phyloP scores from a whole-genome alignment of 2,797 vertebrate genomes.

The Gadopsis marmoratus region DNA sequence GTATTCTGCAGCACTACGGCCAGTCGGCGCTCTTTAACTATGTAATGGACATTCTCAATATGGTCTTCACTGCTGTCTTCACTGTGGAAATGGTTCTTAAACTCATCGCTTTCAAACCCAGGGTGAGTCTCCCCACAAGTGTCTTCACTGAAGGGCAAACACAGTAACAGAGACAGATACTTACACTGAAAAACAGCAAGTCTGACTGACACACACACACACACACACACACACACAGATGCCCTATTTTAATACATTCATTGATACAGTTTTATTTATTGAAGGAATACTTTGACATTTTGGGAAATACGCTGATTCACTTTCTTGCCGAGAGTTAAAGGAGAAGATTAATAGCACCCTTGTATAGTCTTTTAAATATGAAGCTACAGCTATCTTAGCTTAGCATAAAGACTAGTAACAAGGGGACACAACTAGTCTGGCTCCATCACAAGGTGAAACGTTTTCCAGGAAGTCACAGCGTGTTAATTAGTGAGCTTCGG shows the following conservation, averaged over 20 bases:
- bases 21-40: slow-evolving; percentile 97
- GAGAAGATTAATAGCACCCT: neutral
- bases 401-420: neutral
- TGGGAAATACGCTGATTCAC: neutral
- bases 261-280: neutral
- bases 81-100: slow-evolving; percentile 99
- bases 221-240: slow-evolving; percentile 7
- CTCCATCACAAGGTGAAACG: neutral
- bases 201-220: too few relatives aligned
- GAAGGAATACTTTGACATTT: neutral
- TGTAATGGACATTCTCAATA: slow-evolving; percentile 99
- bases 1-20: slow-evolving; percentile 91
- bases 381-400: neutral
- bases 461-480: neutral
- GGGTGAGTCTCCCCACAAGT: slow-evolving; percentile 86
- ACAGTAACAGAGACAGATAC: neutral
- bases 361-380: neutral
- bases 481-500: neutral
- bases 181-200: neutral
- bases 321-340: neutral
- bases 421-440: neutral
- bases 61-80: slow-evolving; percentile 99
- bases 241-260: slow-evolving; percentile 2
- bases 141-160: neutral
- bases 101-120: slow-evolving; percentile 99